Percentiles rank a stretch among this genome's conserved stretches.
phyloP scores from a whole-genome alignment of 2,888 invertebrate genomes.

The Papilio elwesi region DNA sequence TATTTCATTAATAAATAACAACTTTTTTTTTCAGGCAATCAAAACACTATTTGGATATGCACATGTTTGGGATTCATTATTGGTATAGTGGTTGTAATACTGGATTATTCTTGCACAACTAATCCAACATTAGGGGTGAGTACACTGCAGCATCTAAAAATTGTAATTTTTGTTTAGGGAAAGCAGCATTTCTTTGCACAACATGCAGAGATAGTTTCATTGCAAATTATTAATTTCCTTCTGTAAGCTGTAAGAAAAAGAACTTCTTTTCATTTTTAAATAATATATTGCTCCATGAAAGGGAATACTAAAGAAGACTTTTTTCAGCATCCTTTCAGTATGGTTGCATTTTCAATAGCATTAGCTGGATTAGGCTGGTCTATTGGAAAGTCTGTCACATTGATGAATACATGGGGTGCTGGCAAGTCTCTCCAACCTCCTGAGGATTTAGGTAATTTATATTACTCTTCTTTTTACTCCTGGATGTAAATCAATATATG shows the following conservation, averaged over 20 bases:
- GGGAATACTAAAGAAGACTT: constrained; percentile 20
- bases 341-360: constrained; percentile 88
- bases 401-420: constrained; percentile 70
- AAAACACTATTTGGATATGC: constrained; percentile 90
- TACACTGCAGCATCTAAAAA: constrained; percentile 40
- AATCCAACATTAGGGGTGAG: constrained; percentile 87
- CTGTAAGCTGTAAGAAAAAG: background rate
- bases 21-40: constrained; percentile 80
- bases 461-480: background rate
- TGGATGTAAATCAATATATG: too few species aligned
- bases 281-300: background rate
- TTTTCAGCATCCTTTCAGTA: constrained; percentile 88
- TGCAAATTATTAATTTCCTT: too few species aligned
- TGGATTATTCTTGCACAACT: constrained; percentile 87
- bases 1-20: too few species aligned
- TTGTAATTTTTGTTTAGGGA: too few species aligned
- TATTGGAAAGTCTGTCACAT: constrained; percentile 82
- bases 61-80: constrained; percentile 89
- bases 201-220: too few species aligned
- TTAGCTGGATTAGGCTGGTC: constrained; percentile 88
- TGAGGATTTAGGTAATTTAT: constrained; percentile 70
- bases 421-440: constrained; percentile 76
- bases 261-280: background rate
- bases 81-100: constrained; percentile 87
- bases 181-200: background rate